phyloP scores from a whole-genome alignment of 2,797 vertebrate genomes.

The Coilia nasus region DNA sequence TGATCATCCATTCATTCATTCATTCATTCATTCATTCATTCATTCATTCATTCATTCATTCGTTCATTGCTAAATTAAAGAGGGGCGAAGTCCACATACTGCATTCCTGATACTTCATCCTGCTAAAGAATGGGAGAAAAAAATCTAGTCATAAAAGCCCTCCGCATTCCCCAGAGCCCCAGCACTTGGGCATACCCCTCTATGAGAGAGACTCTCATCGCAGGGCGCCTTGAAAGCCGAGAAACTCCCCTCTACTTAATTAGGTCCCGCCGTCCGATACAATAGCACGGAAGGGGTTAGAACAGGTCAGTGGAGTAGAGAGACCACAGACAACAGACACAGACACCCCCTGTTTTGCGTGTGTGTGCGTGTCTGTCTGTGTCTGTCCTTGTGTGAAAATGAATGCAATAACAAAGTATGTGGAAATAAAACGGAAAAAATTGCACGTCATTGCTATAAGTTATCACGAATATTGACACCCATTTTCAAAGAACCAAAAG shows the following conservation, averaged over 20 bases:
- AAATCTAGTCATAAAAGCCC: slow-evolving; percentile 36
- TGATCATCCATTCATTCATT: too few relatives aligned
- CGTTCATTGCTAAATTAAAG: not conserved
- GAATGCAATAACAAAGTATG: too few relatives aligned
- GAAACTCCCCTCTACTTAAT: slow-evolving; percentile 44
- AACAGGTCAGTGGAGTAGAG: slow-evolving; percentile 27
- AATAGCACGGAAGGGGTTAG: slow-evolving; percentile 28
- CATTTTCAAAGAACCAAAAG: too few relatives aligned
- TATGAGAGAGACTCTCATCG: not conserved
- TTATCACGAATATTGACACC: too few relatives aligned
- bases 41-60: too few relatives aligned
- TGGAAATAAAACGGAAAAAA: too few relatives aligned
- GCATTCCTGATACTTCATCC: not conserved
- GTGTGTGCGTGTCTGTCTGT: not conserved
- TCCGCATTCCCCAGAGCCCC: slow-evolving; percentile 15
- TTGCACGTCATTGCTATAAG: too few relatives aligned
- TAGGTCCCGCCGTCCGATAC: slow-evolving; percentile 30
- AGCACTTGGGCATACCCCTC: slow-evolving; percentile 30
- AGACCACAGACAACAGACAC: not conserved
- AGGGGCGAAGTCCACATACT: not conserved
- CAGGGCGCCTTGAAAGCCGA: slow-evolving; percentile 20
- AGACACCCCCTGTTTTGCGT: not conserved
- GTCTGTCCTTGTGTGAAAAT: not conserved
- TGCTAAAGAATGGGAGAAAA: not conserved
- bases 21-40: too few relatives aligned